phyloP scores from a whole-genome alignment of 2,888 invertebrate genomes.

The Ormyrus labotus region DNA sequence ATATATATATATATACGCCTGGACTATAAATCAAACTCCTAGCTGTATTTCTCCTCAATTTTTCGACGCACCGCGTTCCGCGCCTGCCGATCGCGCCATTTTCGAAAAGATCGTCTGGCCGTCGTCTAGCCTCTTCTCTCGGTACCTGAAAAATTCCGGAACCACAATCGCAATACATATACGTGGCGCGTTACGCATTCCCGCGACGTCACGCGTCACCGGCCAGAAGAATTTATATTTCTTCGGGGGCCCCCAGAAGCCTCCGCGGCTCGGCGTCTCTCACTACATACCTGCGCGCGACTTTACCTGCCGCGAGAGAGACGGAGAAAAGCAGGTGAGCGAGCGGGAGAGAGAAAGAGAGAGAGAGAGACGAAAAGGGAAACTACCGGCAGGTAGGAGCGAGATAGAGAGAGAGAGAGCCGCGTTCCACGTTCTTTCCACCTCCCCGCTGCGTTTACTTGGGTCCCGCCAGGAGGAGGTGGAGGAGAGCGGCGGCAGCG shows the following conservation, averaged over 20 bases:
- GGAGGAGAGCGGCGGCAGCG: conserved; percentile 25
- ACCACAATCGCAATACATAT: no score
- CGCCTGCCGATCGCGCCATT: no score
- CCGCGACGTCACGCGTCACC: conserved; percentile 36
- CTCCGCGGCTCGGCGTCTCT: conserved; percentile 30
- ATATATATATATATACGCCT: no score
- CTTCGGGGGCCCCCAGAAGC: conserved; percentile 29
- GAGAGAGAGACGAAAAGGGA: conserved; percentile 44
- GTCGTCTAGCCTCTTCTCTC: no score
- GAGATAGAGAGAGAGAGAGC: conserved; percentile 18
- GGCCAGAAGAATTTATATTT: conserved; percentile 29
- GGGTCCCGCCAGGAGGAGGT: not conserved
- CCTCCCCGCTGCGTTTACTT: conserved; percentile 32
- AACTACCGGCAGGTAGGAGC: not conserved
- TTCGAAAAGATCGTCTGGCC: no score
- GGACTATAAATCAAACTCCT: no score
- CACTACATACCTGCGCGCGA: conserved; percentile 43
- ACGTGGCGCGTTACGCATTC: no score
- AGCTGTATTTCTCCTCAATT: no score
- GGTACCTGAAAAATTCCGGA: no score
- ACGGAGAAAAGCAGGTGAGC: conserved; percentile 11
- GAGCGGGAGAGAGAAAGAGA: conserved; percentile 28
- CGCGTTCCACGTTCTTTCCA: conserved; percentile 46
- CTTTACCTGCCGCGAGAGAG: conserved; percentile 45
- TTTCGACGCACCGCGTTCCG: no score